phyloP scores from a whole-genome alignment of 2,888 invertebrate genomes.

The Nipponacmea schrenckii region DNA sequence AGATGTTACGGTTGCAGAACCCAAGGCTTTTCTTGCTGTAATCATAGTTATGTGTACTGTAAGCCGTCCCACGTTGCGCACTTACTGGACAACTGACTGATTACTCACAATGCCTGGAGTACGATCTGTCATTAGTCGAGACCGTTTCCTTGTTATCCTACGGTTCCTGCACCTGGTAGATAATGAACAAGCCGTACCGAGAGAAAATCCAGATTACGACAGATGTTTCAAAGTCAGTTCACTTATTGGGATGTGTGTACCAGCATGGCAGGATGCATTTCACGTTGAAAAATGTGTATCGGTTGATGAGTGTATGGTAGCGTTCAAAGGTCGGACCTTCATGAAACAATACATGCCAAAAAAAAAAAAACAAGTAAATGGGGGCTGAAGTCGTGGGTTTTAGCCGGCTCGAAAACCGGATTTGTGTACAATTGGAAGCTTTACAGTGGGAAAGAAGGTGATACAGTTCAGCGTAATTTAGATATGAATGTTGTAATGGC shows the following conservation, averaged over 20 bases:
- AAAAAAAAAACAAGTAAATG: background rate
- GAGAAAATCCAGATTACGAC: background rate
- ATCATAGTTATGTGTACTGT: background rate
- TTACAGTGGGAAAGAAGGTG: background rate
- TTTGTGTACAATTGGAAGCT: background rate
- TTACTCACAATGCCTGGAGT: background rate
- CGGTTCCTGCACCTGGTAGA: background rate
- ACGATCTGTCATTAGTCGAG: background rate
- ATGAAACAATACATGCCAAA: background rate
- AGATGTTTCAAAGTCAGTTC: background rate
- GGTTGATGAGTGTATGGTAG: too few species aligned
- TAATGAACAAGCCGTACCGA: background rate
- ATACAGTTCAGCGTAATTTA: background rate
- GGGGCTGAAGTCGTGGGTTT: background rate
- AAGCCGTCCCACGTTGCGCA: background rate
- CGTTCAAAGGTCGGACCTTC: background rate
- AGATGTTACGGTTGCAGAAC: background rate
- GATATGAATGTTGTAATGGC: background rate
- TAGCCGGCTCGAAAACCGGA: background rate
- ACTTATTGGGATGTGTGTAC: background rate
- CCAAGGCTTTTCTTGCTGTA: background rate
- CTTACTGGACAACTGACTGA: background rate
- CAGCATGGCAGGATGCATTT: too few species aligned
- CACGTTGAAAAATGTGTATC: background rate
- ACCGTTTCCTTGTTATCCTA: background rate